Conservation (phyloP, 1,140 invertebrate genomes). For the Musca vetustissima region DNA sequence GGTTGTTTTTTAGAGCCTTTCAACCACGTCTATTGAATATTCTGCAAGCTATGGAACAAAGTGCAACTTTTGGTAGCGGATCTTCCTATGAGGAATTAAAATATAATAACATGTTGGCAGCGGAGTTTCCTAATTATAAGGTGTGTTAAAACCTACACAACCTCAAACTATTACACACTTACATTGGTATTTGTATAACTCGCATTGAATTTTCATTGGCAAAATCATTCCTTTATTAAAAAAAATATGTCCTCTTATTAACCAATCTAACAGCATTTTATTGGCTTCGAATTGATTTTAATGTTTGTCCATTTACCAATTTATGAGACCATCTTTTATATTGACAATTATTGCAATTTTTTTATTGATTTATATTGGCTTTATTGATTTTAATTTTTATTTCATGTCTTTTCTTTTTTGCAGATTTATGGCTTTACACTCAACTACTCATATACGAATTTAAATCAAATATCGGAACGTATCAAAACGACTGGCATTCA, state of each 20-base stretch:
- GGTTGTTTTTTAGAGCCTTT: slow-evolving; percentile 37
- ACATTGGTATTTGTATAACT: no score
- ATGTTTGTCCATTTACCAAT: no score
- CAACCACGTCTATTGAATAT: slow-evolving; percentile 40
- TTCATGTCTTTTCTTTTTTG: slow-evolving; percentile 30
- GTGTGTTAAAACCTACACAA: no score
- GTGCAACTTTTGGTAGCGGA: slow-evolving; percentile 56
- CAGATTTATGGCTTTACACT: slow-evolving; percentile 78
- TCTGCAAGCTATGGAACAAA: slow-evolving; percentile 39
- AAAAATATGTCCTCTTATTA: no score
- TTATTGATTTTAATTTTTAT: neutral
- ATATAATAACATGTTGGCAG: slow-evolving; percentile 54
- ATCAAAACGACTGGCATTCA: slow-evolving; percentile 76
- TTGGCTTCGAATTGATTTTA: no score
- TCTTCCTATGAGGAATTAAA: slow-evolving; percentile 55
- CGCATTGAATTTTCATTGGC: no score
- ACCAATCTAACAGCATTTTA: no score
- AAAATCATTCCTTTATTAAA: no score
- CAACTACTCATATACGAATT: slow-evolving; percentile 71
- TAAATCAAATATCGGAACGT: slow-evolving; percentile 67
- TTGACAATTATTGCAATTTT: neutral
- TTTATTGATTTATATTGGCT: neutral
- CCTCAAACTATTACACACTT: no score
- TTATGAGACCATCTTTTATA: slow-evolving; percentile 19
- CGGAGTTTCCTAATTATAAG: slow-evolving; percentile 40